phyloP scores from a whole-genome alignment of 2,797 vertebrate genomes.

The Strix occidentalis region DNA sequence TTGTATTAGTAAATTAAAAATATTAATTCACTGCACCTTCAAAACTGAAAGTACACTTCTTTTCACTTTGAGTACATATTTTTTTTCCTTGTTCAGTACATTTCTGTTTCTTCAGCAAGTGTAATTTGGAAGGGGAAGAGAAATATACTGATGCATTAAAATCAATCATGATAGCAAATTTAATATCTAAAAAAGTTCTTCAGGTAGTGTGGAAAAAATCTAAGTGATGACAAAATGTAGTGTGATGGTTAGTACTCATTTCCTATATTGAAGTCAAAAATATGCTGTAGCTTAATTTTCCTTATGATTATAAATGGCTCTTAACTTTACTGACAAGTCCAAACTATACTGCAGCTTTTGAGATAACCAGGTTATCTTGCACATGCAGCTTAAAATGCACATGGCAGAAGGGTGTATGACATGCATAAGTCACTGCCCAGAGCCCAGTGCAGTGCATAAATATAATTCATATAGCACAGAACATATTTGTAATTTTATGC shows the following conservation, averaged over 20 bases:
- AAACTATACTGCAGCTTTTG: not conserved
- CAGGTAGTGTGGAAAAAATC: not conserved
- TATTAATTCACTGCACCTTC: not conserved
- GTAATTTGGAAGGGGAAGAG: not conserved
- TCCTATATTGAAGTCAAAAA: not conserved
- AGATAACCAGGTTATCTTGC: slow-evolving; percentile 37
- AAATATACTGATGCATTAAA: not conserved
- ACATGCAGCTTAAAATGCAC: not conserved
- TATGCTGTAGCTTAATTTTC: not conserved
- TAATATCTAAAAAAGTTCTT: not conserved
- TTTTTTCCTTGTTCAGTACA: not conserved
- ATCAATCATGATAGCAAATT: not conserved
- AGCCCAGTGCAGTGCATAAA: not conserved
- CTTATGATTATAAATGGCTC: not conserved
- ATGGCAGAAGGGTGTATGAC: not conserved
- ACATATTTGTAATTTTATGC: not conserved
- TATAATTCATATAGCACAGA: rapidly evolving
- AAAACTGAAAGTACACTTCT: not conserved
- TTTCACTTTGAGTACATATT: not conserved
- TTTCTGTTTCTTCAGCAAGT: slow-evolving; percentile 15
- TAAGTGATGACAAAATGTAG: not conserved
- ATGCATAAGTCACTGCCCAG: not conserved
- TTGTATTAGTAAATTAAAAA: not conserved
- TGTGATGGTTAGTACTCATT: not conserved
- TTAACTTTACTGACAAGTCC: not conserved